These are phyloP conservation scores for Limnothrissa miodon DNA, from an alignment of 2,113 vertebrate species.

Conservation along the genomic window DNA sequence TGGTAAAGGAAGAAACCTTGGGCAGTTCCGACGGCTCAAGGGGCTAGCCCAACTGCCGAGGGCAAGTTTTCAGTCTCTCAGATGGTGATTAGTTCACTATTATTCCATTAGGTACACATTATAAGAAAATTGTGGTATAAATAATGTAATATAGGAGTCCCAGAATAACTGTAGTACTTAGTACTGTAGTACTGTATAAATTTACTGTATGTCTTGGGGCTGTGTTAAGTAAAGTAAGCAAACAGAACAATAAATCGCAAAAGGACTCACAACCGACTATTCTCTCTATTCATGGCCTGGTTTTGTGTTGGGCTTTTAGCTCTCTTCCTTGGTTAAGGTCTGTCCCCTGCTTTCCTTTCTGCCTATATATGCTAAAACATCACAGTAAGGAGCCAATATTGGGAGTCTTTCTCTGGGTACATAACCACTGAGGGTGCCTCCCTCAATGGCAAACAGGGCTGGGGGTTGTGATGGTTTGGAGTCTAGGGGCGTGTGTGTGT, in stretches of 20 bases:
- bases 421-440: neutral
- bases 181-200: no score
- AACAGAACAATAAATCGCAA: neutral
- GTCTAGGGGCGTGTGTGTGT: neutral
- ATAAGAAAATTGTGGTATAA: no score
- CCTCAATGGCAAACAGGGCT: slow-evolving; percentile 53
- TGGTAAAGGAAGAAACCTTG: no score
- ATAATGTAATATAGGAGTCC: no score
- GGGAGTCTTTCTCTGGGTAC: neutral
- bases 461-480: slow-evolving; percentile 58
- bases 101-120: no score
- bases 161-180: no score
- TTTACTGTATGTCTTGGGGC: no score
- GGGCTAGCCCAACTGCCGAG: no score
- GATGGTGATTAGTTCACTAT: no score
- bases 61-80: no score
- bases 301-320: neutral
- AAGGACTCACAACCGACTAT: neutral
- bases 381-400: neutral
- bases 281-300: neutral
- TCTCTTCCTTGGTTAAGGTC: neutral
- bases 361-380: neutral
- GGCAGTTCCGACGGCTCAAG: no score
- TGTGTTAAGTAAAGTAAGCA: no score
- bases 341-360: neutral